Evolutionary conservation across 2,797 vertebrate genomes (phyloP).

Genomic region (Lacerta agilis): DNA sequence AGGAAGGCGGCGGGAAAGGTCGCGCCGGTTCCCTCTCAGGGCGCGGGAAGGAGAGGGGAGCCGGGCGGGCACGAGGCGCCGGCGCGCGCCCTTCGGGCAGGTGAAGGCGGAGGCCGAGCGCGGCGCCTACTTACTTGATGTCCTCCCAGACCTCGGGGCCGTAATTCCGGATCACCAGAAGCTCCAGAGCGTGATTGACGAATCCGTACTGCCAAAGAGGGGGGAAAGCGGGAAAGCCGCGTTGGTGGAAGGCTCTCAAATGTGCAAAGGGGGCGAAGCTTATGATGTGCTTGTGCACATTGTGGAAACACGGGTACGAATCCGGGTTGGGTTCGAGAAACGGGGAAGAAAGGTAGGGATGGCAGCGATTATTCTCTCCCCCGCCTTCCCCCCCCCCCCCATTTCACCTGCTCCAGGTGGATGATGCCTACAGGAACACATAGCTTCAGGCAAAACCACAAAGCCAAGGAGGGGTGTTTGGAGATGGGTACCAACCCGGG

Average conservation of each 20-base stretch:
- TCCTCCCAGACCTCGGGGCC: constrained; percentile 98
- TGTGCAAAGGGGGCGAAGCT: background rate
- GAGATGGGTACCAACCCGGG: background rate
- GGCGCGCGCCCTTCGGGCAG: background rate
- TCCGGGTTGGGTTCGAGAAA: background rate
- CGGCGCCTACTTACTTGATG: constrained; percentile 90
- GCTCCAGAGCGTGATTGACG: constrained; percentile 98
- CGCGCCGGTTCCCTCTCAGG: too few species aligned
- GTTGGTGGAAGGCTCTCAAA: background rate
- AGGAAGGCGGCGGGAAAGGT: background rate
- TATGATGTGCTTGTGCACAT: background rate
- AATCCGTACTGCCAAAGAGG: constrained; percentile 91
- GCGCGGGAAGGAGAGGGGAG: background rate
- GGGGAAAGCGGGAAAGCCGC: background rate
- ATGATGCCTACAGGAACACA: background rate
- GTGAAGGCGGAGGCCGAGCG: background rate
- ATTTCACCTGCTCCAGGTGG: background rate
- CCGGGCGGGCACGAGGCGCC: too few species aligned
- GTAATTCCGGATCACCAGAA: constrained; percentile 96
- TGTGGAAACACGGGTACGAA: background rate
- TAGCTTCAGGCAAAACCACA: background rate
- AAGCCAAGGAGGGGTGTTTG: background rate
- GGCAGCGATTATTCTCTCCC: background rate
- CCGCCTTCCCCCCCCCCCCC: background rate
- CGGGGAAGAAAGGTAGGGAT: too few species aligned